Base-by-base conservation (phyloP, 2,888 invertebrate genomes). In the Yponomeuta plumbellus region DNA sequence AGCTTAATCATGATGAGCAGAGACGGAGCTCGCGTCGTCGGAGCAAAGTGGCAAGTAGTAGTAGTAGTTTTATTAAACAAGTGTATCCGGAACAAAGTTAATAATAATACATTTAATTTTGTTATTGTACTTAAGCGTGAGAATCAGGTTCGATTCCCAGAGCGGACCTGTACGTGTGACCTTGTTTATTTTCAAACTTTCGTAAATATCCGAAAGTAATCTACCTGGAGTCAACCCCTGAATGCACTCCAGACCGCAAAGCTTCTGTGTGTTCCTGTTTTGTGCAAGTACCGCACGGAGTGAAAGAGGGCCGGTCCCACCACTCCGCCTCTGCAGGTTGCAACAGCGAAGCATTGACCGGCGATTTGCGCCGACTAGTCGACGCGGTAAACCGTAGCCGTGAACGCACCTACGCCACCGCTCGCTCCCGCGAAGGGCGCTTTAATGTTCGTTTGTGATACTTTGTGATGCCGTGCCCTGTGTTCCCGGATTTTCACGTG, bases 261-360 rank as follows among this genome's bases (percentile, higher is more conserved):
- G 4, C 44, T 52, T 52, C 44, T 52, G 44, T 1, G 0, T 52
- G 44, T 17, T 17, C 5, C 44, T 52, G 6, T 58, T 58, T 58
- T 58, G 58, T 21, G 58, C 21, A 58, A 58, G 59, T 59, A 22
- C 20, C 81, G 76, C 73, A 74, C 71, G 73, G 75, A 78, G 88
- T 86, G 88, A 88, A 88, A 88, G 88, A 88, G 79, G 76, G 71
- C 71, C 71, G 66, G 64, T 69, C 69, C 70, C 70, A 66, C 69
- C 70, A 69, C 69, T 13, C 75, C 77, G 44, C 44, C 44, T 52
- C 72, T 70, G 75, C 75, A 81, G 23, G 34, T 61, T 61, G 61
- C 61, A 61, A 61, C 61, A 61, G 34, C 61, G 26, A 59, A 22
- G 59, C 59, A 59, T 21, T 59, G 59, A 59, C 59, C 59, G 26